Conservation (phyloP, 2,888 invertebrate species). For the Seira sanloemensis region DNA sequence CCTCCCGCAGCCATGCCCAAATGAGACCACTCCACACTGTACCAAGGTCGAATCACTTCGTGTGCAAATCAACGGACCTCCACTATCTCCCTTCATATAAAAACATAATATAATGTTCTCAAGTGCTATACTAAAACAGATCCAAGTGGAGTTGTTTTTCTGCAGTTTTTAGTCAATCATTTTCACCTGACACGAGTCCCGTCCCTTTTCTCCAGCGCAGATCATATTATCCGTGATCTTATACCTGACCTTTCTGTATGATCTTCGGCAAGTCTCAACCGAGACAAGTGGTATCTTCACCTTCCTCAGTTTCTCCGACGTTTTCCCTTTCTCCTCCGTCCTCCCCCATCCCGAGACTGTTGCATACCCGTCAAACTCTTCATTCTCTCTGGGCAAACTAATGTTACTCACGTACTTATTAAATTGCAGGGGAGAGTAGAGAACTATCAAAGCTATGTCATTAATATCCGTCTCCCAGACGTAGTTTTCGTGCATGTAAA, state of each 20-base stretch:
- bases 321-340: conserved; percentile 25
- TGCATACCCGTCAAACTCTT: conserved; percentile 38
- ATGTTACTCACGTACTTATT: conserved; percentile 19
- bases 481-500: conserved; percentile 50
- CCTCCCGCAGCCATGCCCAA: conserved; percentile 61
- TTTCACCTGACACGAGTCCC: conserved; percentile 51
- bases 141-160: background rate
- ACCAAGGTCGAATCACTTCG: background rate
- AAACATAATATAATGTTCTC: too few species aligned
- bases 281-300: conserved; percentile 38
- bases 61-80: conserved; percentile 18
- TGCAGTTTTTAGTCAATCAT: background rate
- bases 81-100: conserved; percentile 27
- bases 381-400: conserved; percentile 18
- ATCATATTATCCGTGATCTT: conserved; percentile 48
- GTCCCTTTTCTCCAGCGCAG: conserved; percentile 55
- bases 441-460: conserved; percentile 37
- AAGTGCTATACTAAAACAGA: too few species aligned
- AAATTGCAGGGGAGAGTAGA: conserved; percentile 18
- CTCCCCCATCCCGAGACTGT: conserved; percentile 29
- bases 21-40: conserved; percentile 43
- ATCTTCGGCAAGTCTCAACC: conserved; percentile 14
- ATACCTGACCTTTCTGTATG: conserved; percentile 26
- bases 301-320: conserved; percentile 36
- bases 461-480: conserved; percentile 36